Base-by-base conservation (phyloP, 2,888 invertebrate genomes). In the Carcina quercana region DNA sequence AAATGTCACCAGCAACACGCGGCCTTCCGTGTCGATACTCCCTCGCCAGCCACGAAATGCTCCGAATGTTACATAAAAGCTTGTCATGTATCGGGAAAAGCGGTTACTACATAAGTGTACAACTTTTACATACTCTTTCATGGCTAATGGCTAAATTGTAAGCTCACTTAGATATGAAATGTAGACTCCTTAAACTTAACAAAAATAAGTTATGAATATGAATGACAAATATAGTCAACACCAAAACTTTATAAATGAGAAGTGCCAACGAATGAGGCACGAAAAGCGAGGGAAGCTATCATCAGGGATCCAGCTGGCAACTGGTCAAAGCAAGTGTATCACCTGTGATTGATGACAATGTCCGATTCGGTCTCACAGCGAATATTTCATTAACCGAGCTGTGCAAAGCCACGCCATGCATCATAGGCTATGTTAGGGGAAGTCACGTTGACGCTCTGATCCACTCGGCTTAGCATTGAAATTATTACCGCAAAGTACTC, bases 331-430 rank as follows among this genome's bases (percentile, higher is more conserved):
- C 51, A 51, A 52, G 56, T 58, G 60, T 53, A 66, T 62, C 66
- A 69, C 64, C 67, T 71, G 68, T 76, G 72, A 80, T 78, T 69
- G 76, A 82, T 76, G 58, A 50, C 53, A 53, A 59, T 61, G 76
- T 71, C 72, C 57, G 61, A 65, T 73, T 65, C 71, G 69, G 63
- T 68, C 61, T 63, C 59, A 62, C 64, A 53, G 53, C 66, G 68
- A 70, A 80, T 80, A 79, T 80, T 80, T 82, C 76, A 80, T 76
- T 79, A 76, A 67, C 63, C 63, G 66, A 64, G 68, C 67, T 65
- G 59, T 56, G 64, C 58, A 60, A 60, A 60, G 65, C 70, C 63
- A 46, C 52, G 65, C 73, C 64, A 78, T 80, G 79, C 64, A 76
- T 80, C 80, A 80, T 73, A 72, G 71, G 62, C 67, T 65, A 61